Percentiles rank a stretch among this genome's conserved stretches.
These are phyloP conservation scores for Rhopalosiphum maidis DNA, from an alignment of 1,140 invertebrate genomes.

Conservation along the genomic window DNA sequence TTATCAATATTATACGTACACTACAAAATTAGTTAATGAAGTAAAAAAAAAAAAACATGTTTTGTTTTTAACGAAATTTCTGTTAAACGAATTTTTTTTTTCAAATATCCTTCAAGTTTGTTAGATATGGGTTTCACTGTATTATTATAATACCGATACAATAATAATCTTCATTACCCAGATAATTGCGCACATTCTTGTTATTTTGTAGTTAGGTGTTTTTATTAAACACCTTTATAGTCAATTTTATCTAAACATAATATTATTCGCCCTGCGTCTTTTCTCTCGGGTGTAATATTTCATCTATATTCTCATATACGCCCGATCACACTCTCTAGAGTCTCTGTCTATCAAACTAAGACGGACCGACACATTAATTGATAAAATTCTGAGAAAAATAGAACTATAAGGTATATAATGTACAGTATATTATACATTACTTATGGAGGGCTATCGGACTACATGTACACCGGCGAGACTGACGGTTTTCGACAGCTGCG, in stretches of 20 bases:
- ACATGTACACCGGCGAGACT: not conserved
- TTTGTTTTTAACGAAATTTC: too few species aligned
- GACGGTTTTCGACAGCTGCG: constrained; percentile 5
- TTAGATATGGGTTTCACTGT: too few species aligned
- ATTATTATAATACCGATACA: not conserved
- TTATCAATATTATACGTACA: too few species aligned
- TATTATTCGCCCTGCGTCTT: not conserved
- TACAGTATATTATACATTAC: not conserved
- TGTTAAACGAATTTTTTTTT: too few species aligned
- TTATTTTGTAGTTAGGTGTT: not conserved
- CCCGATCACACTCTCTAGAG: not conserved
- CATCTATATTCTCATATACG: not conserved
- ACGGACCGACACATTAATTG: not conserved
- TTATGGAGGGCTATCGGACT: not conserved
- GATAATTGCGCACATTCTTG: not conserved
- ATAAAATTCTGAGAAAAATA: not conserved
- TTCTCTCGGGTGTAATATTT: not conserved
- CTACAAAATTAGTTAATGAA: too few species aligned
- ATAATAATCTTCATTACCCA: not conserved
- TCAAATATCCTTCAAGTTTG: too few species aligned
- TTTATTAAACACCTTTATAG: not conserved
- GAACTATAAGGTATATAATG: not conserved
- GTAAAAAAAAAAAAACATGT: too few species aligned
- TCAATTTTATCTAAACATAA: not conserved
- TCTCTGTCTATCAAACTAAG: not conserved